A percentile compares a stretch with the other conserved stretches of the same genome.
phyloP scores from a whole-genome alignment of 2,797 vertebrate genomes.

The Fistularia commersonii region DNA sequence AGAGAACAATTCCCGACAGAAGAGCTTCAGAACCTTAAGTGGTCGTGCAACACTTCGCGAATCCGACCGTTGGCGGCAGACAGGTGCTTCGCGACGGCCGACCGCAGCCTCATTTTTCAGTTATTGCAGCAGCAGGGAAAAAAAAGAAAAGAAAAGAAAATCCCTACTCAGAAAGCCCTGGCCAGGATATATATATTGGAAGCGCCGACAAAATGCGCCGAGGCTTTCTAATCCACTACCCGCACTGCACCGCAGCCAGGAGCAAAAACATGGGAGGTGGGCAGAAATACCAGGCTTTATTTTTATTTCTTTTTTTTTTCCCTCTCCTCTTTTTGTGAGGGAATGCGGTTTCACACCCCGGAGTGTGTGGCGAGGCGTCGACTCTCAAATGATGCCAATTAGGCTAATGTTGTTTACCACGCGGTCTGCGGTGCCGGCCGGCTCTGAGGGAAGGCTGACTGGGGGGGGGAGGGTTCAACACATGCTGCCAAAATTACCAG shows the following conservation, averaged over 20 bases:
- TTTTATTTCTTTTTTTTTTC: too few relatives aligned
- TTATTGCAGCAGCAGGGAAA: too few relatives aligned
- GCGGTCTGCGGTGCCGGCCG: slow-evolving; percentile 9
- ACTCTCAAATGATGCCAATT: slow-evolving; percentile 47
- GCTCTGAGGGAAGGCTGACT: slow-evolving; percentile 34
- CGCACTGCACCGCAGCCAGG: slow-evolving; percentile 4
- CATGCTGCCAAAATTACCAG: too few relatives aligned
- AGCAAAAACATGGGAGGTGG: slow-evolving; percentile 11
- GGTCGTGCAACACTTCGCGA: slow-evolving; percentile 22
- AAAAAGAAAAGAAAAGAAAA: too few relatives aligned
- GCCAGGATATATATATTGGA: slow-evolving; percentile 9
- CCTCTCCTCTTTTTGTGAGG: slow-evolving; percentile 26
- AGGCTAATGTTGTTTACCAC: slow-evolving; percentile 48
- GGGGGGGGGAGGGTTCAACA: slow-evolving; percentile 9
- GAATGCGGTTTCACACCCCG: slow-evolving; percentile 41
- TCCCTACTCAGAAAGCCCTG: slow-evolving; percentile 1
- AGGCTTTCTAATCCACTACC: slow-evolving; percentile 20
- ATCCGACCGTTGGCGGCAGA: slow-evolving; percentile 3
- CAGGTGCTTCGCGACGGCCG: slow-evolving; percentile 12
- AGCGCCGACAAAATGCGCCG: slow-evolving; percentile 21
- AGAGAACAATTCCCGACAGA: slow-evolving; percentile 25
- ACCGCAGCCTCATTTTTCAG: slow-evolving; percentile 20
- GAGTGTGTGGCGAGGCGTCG: slow-evolving; percentile 40
- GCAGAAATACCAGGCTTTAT: slow-evolving; percentile 34
- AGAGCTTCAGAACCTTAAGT: slow-evolving; percentile 14